Conservation (phyloP, 2,888 invertebrate genomes). For the Gonocerus acuteangulatus region DNA sequence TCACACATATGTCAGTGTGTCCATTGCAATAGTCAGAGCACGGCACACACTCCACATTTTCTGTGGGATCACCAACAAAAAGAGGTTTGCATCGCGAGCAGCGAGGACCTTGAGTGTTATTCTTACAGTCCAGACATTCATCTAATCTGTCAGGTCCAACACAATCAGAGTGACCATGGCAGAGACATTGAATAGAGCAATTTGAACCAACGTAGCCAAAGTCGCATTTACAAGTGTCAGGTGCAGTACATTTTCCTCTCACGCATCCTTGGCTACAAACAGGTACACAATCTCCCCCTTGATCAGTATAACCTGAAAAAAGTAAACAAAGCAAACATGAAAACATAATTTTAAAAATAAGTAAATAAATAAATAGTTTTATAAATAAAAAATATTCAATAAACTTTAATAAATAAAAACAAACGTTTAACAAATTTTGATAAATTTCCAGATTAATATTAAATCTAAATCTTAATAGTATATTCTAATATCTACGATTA, state of each 20-base stretch:
- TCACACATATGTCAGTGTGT: slow-evolving; percentile 63
- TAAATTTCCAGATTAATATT: not conserved
- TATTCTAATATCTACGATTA: too few relatives aligned
- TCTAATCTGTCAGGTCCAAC: slow-evolving; percentile 76
- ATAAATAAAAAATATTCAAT: too few relatives aligned
- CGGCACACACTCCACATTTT: slow-evolving; percentile 75
- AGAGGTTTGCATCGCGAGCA: slow-evolving; percentile 72
- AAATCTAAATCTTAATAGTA: too few relatives aligned
- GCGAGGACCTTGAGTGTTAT: slow-evolving; percentile 84
- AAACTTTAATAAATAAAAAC: not conserved
- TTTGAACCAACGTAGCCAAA: slow-evolving; percentile 92
- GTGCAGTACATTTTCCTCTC: slow-evolving; percentile 73
- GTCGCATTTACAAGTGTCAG: slow-evolving; percentile 78
- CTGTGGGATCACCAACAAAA: slow-evolving; percentile 82
- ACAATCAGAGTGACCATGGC: slow-evolving; percentile 90
- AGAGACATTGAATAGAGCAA: slow-evolving; percentile 88
- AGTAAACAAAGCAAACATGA: not conserved
- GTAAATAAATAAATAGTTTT: not conserved
- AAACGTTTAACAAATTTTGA: not conserved
- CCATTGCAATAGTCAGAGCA: slow-evolving; percentile 85
- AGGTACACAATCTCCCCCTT: slow-evolving; percentile 37
- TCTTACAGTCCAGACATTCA: slow-evolving; percentile 74
- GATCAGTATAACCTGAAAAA: slow-evolving; percentile 25
- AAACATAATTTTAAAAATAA: not conserved
- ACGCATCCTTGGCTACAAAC: slow-evolving; percentile 61